Evolutionary conservation across 2,113 vertebrate species (phyloP), one percentile per base, ranked within the genome.

Genomic region (Dasyornis broadbenti): DNA sequence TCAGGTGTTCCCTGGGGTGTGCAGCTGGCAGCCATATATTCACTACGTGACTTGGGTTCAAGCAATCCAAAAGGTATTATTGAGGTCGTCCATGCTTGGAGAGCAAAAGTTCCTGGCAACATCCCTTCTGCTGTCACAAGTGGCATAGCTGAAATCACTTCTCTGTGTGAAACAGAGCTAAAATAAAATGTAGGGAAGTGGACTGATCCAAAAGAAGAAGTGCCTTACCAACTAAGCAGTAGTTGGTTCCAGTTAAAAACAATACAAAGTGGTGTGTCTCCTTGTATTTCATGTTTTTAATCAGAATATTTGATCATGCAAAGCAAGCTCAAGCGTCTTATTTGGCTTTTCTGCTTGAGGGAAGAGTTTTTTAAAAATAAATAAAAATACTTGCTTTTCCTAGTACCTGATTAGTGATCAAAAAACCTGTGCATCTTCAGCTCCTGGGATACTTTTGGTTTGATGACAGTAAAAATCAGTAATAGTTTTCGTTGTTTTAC

Each of bases 1-100:
- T 20, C 95, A 99, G 99, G 97, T 94, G 98, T 99, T 37, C 98
- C 99, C 2, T 99, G 99, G 99, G 98, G 98, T 22, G 98, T 99
- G 61, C 99, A 99, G 96, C 95, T 99, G 83, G 98, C 99, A n/a
- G 98, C 99, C 0, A 52, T 99, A 79, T 99, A 99, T 84, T 98
- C 99, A 37, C 98, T 99, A 40, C 98, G 98, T 61, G 99, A 99
- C 86, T 82, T 99, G 92, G 98, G 98, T 33, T 98, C 99, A 47
- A 98, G 99, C 95, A 98, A 99, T 86, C 99, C 99, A 11, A 97
- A 98, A 68, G 98, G 98, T 68, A 98, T 98, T 37, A 49, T 98
- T 94, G 97, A 98, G 40, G 95, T 98, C 53, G 95, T 99, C 53
- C 97, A 95, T 22, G 96, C 82, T 13, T 99, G 99, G 99, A 98